A percentile compares a stretch with the other conserved stretches of the same genome.
These are phyloP conservation scores for Dryobota labecula DNA, from an alignment of 2,888 invertebrate species.

Conservation along the genomic window DNA sequence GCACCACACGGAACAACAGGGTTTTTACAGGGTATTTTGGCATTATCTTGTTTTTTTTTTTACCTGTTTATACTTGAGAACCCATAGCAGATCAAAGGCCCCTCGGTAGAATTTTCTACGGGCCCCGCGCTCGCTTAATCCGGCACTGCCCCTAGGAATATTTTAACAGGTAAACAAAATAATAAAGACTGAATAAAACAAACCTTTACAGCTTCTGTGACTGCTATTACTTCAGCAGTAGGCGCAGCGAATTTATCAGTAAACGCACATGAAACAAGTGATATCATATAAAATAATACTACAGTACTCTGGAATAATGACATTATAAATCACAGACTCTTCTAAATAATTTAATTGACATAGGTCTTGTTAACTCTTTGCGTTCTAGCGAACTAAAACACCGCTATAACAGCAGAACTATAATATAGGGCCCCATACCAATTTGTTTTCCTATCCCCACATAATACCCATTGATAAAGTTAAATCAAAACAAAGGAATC, in stretches of 20 bases:
- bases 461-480: slow-evolving; percentile 19
- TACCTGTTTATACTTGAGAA: too few species aligned
- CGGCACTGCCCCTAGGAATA: too few species aligned
- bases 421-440: background rate
- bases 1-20: too few species aligned
- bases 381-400: slow-evolving; percentile 1
- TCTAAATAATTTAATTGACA: background rate
- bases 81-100: too few species aligned
- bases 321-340: slow-evolving; percentile 19
- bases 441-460: background rate
- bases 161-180: background rate
- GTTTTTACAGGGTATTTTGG: too few species aligned
- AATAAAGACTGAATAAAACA: background rate
- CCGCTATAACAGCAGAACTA: background rate
- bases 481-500: background rate
- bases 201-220: slow-evolving; percentile 15
- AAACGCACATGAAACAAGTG: slow-evolving; percentile 1
- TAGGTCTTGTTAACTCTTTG: background rate
- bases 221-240: background rate
- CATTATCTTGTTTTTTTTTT: too few species aligned
- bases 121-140: too few species aligned
- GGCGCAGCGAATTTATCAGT: background rate
- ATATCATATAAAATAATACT: slow-evolving; percentile 8
- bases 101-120: too few species aligned
- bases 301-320: slow-evolving; percentile 9